Evolutionary conservation across 2,888 invertebrate species (phyloP).

Genomic region (Drosophila buzzatii): DNA sequence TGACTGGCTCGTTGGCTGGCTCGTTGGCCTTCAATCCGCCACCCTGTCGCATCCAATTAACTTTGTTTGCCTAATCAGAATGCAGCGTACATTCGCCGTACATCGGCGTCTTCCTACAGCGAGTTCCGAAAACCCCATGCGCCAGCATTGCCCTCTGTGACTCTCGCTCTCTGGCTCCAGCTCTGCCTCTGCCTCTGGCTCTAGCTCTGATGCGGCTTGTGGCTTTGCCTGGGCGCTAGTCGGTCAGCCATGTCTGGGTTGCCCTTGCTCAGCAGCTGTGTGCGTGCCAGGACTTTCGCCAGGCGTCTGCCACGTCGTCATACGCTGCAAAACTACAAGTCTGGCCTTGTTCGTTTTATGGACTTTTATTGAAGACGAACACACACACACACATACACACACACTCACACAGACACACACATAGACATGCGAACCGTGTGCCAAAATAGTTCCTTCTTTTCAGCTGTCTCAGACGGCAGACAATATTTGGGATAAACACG

Average conservation of each 20-base stretch:
- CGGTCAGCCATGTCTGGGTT: constrained; percentile 54
- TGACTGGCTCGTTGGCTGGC: constrained; percentile 31
- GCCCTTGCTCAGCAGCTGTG: constrained; percentile 33
- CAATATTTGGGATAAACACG: constrained; percentile 29
- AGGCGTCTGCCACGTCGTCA: constrained; percentile 31
- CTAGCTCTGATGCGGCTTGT: neutral
- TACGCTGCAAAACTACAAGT: constrained; percentile 27
- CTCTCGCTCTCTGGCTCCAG: neutral
- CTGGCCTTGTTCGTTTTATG: constrained; percentile 52
- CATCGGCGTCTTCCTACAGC: constrained; percentile 15
- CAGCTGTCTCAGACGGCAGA: constrained; percentile 39
- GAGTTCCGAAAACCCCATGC: constrained; percentile 13
- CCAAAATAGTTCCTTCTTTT: constrained; percentile 39
- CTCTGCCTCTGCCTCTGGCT: constrained; percentile 4
- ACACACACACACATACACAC: constrained; percentile 5
- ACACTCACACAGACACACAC: neutral
- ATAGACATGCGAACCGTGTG: neutral
- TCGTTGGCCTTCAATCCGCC: constrained; percentile 46
- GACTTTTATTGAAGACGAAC: constrained; percentile 41
- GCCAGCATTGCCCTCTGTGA: neutral
- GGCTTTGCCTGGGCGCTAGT: constrained; percentile 10
- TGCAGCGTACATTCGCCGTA: constrained; percentile 56
- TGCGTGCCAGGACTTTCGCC: constrained; percentile 63
- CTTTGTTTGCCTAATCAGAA: constrained; percentile 78
- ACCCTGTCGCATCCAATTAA: constrained; percentile 72